phyloP scores from a whole-genome alignment of 2,888 invertebrate genomes.

The Zootermopsis nevadensis region DNA sequence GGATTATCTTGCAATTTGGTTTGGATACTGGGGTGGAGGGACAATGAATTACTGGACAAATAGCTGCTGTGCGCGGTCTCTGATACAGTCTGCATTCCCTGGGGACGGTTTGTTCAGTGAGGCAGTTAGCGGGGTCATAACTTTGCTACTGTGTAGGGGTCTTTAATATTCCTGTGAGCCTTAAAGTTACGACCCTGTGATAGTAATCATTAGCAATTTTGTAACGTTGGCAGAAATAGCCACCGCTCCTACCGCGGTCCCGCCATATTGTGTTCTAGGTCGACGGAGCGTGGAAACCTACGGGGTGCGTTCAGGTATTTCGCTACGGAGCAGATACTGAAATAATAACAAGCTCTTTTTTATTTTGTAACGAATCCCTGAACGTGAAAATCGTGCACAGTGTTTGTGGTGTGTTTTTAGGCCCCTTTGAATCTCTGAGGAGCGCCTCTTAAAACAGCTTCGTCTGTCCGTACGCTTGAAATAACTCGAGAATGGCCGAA shows the following conservation, averaged over 20 bases:
- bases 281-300: slow-evolving; percentile 11
- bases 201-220: background rate
- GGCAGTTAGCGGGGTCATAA: slow-evolving; percentile 18
- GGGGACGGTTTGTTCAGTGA: background rate
- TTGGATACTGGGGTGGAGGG: background rate
- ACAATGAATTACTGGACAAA: background rate
- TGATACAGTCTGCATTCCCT: background rate
- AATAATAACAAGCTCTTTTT: background rate
- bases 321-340: background rate
- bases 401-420: background rate
- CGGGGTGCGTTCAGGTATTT: background rate
- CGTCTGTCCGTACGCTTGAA: no score
- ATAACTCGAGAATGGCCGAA: no score
- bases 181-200: background rate
- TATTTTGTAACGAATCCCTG: background rate
- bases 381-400: background rate
- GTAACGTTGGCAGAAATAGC: slow-evolving; percentile 12
- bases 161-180: slow-evolving; percentile 6
- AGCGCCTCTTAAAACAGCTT: no score
- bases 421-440: no score
- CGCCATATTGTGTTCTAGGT: background rate
- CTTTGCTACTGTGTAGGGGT: background rate
- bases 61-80: background rate
- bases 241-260: background rate
- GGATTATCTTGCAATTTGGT: slow-evolving; percentile 18